Conservation (phyloP, 2,888 invertebrate genomes). For the Candidula unifasciata region DNA sequence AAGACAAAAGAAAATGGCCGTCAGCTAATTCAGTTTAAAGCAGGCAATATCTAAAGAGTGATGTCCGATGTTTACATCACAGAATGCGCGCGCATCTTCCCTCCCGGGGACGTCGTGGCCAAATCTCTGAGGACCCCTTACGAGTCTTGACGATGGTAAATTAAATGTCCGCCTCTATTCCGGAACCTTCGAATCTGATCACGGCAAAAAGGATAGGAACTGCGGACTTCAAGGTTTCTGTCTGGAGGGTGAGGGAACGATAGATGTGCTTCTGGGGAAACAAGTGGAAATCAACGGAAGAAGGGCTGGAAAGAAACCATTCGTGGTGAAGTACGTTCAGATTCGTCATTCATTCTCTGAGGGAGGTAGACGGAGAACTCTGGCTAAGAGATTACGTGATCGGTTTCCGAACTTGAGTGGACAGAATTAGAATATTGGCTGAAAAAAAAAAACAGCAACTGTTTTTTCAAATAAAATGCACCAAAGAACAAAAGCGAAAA, state of each 20-base stretch:
- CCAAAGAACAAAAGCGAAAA: too few species aligned
- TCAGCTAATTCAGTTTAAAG: constrained; percentile 26
- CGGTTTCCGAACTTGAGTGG: background rate
- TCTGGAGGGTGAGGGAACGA: constrained; percentile 18
- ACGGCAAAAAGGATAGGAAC: constrained; percentile 37
- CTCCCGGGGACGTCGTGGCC: constrained; percentile 10
- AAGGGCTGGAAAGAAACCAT: background rate
- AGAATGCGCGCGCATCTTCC: constrained; percentile 29
- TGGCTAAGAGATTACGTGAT: constrained; percentile 32
- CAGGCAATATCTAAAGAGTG: constrained; percentile 45
- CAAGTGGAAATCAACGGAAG: background rate
- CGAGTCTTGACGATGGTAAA: constrained; percentile 46
- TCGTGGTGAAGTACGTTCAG: constrained; percentile 27
- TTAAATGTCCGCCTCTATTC: constrained; percentile 48
- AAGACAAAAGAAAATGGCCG: background rate
- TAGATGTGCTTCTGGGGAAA: constrained; percentile 4
- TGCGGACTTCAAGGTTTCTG: constrained; percentile 39
- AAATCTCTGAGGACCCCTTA: constrained; percentile 45
- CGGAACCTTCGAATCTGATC: constrained; percentile 46
- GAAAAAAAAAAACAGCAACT: background rate
- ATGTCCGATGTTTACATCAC: constrained; percentile 47
- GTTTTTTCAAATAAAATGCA: too few species aligned
- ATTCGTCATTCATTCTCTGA: constrained; percentile 36
- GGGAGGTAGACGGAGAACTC: background rate
- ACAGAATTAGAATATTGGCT: constrained; percentile 17